Base-by-base conservation (phyloP, 2,797 vertebrate species). In the Diceros bicornis region DNA sequence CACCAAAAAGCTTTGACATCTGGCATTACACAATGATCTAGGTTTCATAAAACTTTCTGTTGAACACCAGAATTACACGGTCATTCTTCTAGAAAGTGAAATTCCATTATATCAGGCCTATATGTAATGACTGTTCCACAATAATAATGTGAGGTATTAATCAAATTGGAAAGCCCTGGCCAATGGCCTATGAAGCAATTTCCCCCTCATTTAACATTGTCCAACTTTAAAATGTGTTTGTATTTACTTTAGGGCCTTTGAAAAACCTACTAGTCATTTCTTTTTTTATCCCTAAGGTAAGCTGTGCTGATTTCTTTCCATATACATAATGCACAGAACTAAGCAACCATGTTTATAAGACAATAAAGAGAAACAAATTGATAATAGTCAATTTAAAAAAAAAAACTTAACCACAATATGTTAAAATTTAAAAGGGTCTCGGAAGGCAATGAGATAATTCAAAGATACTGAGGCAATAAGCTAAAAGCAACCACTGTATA, bases 141-240 rank as follows among this genome's bases (percentile, higher is more conserved):
- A 86, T 94, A 97, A 96, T 96, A 97, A 97, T 97, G 92, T 68
- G 82, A 97, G 66, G 52, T 94, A 98, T 97, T 97, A 97, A 97
- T 98, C 96, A 98, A 97, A 96, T 84, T 91, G 75, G 50, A 97
- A 96, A 92, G 72, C 89, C 27, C 68, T 95, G 71, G 81, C 84
- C 93, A 98, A 94, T 89, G 86, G 92, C 79, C 81, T 96, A 91
- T 97, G 95, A 96, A 98, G 90, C 96, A 92, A 97, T 98, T 97
- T 98, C 88, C 82, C 87, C 85, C 84, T 91, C 78, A 79, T 97
- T 97, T 97, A 92, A 95, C 82, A 97, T 79, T 27, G 1, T 77
- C 72, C 72, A 98, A 91, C 89, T 90, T 96, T 85, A 85, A 94
- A 97, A 95, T 84, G 44, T 78, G 86, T 86, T 95, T 88, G 57